Conservation (phyloP, 1,140 invertebrate species). For the Drosophila funebris region DNA sequence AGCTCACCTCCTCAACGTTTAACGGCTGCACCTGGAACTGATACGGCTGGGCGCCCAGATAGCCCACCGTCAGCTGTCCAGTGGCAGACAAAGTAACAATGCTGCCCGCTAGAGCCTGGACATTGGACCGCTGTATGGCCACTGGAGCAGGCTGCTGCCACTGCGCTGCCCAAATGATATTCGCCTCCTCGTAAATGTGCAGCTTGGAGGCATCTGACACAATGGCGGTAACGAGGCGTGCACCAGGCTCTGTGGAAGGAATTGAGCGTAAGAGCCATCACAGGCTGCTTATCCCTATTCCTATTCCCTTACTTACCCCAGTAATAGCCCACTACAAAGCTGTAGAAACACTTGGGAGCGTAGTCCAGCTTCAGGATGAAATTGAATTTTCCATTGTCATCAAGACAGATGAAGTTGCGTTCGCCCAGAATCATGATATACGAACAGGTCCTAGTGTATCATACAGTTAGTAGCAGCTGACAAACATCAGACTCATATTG, state of each 20-base stretch:
- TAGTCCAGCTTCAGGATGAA: slow-evolving; percentile 82
- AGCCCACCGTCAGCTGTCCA: slow-evolving; percentile 71
- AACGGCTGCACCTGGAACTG: slow-evolving; percentile 78
- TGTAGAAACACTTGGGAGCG: slow-evolving; percentile 76
- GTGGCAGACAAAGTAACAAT: slow-evolving; percentile 68
- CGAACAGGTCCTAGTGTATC: slow-evolving; percentile 48
- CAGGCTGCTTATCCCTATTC: rapidly evolving
- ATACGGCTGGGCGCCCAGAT: slow-evolving; percentile 75
- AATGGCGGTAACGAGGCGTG: slow-evolving; percentile 85
- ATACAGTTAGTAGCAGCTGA: not conserved
- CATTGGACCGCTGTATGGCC: slow-evolving; percentile 78
- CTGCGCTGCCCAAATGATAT: slow-evolving; percentile 91
- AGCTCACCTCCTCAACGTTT: slow-evolving; percentile 68
- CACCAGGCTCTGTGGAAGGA: slow-evolving; percentile 84
- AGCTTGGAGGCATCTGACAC: slow-evolving; percentile 86
- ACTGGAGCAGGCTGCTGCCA: slow-evolving; percentile 72
- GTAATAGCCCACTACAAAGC: slow-evolving; percentile 79
- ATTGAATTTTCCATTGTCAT: slow-evolving; percentile 74
- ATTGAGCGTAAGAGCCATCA: no score
- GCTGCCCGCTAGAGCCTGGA: slow-evolving; percentile 65
- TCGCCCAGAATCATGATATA: slow-evolving; percentile 78
- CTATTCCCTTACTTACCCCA: slow-evolving; percentile 64
- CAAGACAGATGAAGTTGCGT: slow-evolving; percentile 69
- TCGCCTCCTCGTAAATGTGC: slow-evolving; percentile 89
- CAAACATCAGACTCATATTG: not conserved